phyloP scores from a whole-genome alignment of 2,113 vertebrate species.

The Myrmecophaga tridactyla region DNA sequence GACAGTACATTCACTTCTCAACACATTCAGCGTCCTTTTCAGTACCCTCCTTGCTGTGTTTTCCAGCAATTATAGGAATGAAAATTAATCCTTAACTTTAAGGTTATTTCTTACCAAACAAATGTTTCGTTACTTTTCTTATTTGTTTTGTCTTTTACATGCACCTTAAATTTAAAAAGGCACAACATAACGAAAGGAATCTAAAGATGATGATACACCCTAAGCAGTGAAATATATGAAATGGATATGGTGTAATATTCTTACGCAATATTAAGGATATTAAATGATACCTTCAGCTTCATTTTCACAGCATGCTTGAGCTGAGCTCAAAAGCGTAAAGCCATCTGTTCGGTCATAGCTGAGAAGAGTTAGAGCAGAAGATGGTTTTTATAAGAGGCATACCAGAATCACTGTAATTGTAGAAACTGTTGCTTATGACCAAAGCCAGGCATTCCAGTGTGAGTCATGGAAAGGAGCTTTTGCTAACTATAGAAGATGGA shows the following conservation, averaged over 20 bases:
- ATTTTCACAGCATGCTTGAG: background rate
- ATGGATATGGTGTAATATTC: background rate
- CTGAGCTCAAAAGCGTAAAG: background rate
- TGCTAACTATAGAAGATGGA: background rate
- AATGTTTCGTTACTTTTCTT: background rate
- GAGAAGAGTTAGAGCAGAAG: background rate
- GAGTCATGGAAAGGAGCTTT: background rate
- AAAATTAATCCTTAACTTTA: constrained; percentile 12
- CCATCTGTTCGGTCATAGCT: background rate
- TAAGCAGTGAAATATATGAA: background rate
- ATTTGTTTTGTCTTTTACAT: background rate
- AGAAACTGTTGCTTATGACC: background rate
- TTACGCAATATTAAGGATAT: background rate
- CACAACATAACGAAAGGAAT: background rate
- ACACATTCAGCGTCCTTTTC: background rate
- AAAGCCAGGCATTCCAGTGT: background rate
- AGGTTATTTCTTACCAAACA: background rate
- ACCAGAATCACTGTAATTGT: background rate
- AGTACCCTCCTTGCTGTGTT: background rate
- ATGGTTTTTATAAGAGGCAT: background rate
- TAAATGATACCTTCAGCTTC: background rate
- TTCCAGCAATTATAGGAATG: background rate
- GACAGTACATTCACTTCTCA: background rate
- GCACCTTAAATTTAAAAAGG: background rate
- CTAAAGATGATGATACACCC: background rate